Conservation (phyloP, 2,797 vertebrate species). For the Coilia nasus region DNA sequence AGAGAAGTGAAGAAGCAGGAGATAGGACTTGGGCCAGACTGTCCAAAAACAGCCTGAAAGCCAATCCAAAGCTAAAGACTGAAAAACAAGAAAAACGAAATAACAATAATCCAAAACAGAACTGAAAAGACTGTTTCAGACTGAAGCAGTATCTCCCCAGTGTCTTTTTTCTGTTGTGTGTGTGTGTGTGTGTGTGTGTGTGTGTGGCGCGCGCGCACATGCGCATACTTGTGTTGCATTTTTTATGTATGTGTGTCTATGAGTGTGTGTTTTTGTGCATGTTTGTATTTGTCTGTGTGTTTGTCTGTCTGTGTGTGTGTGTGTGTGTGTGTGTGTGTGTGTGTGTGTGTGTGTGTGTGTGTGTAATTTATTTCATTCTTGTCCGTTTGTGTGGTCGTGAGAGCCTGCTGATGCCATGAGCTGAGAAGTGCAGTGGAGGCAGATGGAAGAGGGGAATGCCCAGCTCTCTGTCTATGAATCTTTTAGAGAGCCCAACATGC, state of each 20-base stretch:
- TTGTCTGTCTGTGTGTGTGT: no score
- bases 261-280: no score
- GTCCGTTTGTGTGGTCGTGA: not conserved
- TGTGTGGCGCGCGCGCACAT: no score
- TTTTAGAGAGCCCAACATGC: conserved; percentile 46
- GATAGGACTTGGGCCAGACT: not conserved
- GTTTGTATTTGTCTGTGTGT: no score
- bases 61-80: not conserved
- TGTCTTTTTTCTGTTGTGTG: not conserved
- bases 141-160: no score
- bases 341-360: no score
- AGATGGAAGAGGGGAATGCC: conserved; percentile 36
- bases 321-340: no score
- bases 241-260: no score
- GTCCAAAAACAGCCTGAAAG: not conserved
- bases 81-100: not conserved
- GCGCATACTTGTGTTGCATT: no score
- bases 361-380: not conserved
- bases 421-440: conserved; percentile 7
- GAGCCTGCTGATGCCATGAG: not conserved
- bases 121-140: no score
- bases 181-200: not conserved
- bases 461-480: conserved; percentile 40
- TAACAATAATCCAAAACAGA: not conserved
- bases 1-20: not conserved